Base-by-base conservation (phyloP, 2,888 invertebrate species). In the Torymus aiolomorphi region DNA sequence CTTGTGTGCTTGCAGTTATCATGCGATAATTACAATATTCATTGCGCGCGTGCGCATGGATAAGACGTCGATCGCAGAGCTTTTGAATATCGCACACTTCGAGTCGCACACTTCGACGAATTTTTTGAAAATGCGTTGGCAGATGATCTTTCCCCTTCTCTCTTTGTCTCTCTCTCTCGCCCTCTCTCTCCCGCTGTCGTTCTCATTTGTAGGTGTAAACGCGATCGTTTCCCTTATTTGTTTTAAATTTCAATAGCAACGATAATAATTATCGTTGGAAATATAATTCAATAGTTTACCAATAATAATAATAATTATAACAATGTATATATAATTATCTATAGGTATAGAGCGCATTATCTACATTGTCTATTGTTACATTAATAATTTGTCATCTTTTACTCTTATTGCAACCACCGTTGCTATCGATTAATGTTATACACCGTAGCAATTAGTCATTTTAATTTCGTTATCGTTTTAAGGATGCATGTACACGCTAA, bases 301-400 rank as follows among this genome's bases (percentile, higher is more conserved):
- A 31, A 31, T 31, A 31, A 31, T 31, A 31, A 51, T 67, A 73
- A 71, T 71, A 65, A 80, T 71, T 72, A 13, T 76, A 80, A 76
- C 72, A 76, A 74, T 74, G 70, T 78, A 20, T 80, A 63, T 62
- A 67, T 77, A 74, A 77, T 80, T 74, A 54, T 65, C 57, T 69
- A 70, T 61, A 61, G 52, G 24, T 65, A n/a, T n/a, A 74, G 49
- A 61, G 74, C 74, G 74, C 74, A 66, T 80, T 31, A 75, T 74
- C 76, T 78, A 74, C 20, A 73, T 59, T 31, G 62, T 56, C 67
- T 77, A 80, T 80, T 56, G 51, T 77, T 74, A 78, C 31, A 63
- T 70, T 70, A 42, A 80, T 72, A 67, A 72, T 61, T 74, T 77
- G 54, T 74, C 74, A 71, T 66, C 62, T 31, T 31, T 31, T 31